A percentile compares a stretch with the other conserved stretches of the same genome.
Conservation (phyloP, 2,797 vertebrate genomes). For the Taenioides sp. region DNA sequence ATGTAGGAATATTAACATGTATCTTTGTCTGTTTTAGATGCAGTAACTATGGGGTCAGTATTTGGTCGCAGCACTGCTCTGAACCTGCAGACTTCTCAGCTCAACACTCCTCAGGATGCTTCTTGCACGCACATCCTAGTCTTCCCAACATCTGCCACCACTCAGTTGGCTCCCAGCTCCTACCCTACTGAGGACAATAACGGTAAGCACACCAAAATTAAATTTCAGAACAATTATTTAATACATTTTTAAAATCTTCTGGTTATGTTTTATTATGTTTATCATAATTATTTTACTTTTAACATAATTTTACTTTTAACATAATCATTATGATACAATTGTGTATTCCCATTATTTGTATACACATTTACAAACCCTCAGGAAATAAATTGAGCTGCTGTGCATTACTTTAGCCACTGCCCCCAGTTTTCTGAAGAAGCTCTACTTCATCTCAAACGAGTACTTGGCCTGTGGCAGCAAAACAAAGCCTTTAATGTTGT, state of each 20-base stretch:
- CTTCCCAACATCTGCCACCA: constrained; percentile 96
- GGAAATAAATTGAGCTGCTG: not conserved
- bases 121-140: constrained; percentile 98
- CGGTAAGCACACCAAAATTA: constrained; percentile 72
- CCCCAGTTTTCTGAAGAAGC: not conserved
- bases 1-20: not conserved
- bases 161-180: constrained; percentile 91
- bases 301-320: not conserved
- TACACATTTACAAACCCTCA: not conserved
- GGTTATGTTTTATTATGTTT: not conserved
- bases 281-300: not conserved
- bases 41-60: constrained; percentile 97
- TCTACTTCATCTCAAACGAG: not conserved
- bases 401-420: not conserved
- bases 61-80: constrained; percentile 95
- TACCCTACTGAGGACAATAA: constrained; percentile 94
- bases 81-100: constrained; percentile 96
- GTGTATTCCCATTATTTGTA: not conserved
- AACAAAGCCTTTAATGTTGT: not conserved
- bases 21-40: constrained; percentile 74
- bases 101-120: constrained; percentile 96
- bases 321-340: not conserved
- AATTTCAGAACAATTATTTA: not conserved
- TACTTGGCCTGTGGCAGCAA: not conserved
- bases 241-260: not conserved